phyloP scores from a whole-genome alignment of 2,797 vertebrate species.

The Sibirionetta formosa region DNA sequence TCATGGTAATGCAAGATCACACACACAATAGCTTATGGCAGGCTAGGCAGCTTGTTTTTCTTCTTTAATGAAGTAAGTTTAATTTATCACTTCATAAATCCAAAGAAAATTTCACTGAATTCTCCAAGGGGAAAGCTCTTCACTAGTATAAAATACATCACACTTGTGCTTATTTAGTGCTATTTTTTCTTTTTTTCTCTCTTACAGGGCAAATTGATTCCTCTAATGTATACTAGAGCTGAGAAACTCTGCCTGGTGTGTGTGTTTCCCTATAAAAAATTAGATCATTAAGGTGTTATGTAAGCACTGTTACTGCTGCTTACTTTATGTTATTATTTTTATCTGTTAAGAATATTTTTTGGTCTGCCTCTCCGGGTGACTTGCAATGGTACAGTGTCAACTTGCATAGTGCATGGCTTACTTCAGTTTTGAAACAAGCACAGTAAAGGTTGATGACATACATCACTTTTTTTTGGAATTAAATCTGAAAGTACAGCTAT shows the following conservation, averaged over 20 bases:
- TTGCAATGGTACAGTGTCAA: neutral
- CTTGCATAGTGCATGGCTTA: neutral
- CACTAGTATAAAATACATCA: neutral
- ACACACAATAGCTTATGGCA: neutral
- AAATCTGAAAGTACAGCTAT: neutral
- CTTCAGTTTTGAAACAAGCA: neutral
- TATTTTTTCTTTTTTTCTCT: neutral
- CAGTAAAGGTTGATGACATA: neutral
- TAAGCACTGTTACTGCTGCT: neutral
- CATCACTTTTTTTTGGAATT: neutral
- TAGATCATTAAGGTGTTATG: neutral
- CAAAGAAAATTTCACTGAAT: neutral
- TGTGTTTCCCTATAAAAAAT: neutral
- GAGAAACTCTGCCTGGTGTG: accelerated
- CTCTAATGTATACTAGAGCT: neutral
- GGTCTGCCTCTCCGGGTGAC: neutral
- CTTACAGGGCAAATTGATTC: neutral
- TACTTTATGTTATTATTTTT: neutral
- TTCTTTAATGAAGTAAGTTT: neutral
- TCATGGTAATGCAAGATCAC: neutral
- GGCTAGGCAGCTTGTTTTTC: neutral
- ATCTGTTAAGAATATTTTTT: neutral
- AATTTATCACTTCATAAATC: neutral
- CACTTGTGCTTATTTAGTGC: neutral
- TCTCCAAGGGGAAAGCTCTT: neutral